Percentiles rank a stretch among this genome's conserved stretches.
phyloP scores from a whole-genome alignment of 2,797 vertebrate species.

The Gallinago stenura region DNA sequence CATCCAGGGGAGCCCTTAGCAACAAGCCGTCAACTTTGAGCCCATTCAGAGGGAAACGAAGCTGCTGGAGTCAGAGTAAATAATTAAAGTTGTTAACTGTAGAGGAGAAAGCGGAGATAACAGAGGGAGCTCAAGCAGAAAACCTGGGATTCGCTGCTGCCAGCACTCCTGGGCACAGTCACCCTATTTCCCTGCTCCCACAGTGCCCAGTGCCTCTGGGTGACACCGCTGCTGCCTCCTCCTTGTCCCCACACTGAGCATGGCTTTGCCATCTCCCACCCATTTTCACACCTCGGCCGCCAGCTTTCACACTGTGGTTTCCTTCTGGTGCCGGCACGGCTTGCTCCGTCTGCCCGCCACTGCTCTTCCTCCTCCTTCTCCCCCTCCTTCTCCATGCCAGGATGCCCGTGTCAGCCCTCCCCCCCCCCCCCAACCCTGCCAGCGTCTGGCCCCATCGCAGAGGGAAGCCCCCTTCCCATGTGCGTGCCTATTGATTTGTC shows the following conservation, averaged over 20 bases:
- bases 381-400: not conserved
- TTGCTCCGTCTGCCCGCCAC: not conserved
- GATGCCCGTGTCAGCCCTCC: not conserved
- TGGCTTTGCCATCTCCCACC: not conserved
- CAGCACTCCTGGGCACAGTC: not conserved
- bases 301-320: not conserved
- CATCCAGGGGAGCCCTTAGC: not conserved
- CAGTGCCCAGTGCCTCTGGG: not conserved
- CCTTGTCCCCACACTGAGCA: accelerated
- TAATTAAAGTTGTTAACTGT: slow-evolving; percentile 64
- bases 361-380: not conserved
- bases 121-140: slow-evolving; percentile 56
- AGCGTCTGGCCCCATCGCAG: not conserved
- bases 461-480: not conserved
- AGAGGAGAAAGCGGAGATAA: slow-evolving; percentile 53
- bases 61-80: slow-evolving; percentile 54
- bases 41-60: slow-evolving; percentile 27
- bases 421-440: not conserved
- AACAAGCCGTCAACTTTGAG: slow-evolving; percentile 7
- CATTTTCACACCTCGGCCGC: accelerated
- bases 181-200: not conserved
- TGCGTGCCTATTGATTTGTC: not conserved
- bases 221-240: not conserved
- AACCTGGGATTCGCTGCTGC: slow-evolving; percentile 4
- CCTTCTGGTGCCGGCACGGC: not conserved